Evolutionary conservation across 2,113 vertebrate genomes (phyloP), one percentile per base, ranked within the genome.

Genomic region (Zootoca vivipara): DNA sequence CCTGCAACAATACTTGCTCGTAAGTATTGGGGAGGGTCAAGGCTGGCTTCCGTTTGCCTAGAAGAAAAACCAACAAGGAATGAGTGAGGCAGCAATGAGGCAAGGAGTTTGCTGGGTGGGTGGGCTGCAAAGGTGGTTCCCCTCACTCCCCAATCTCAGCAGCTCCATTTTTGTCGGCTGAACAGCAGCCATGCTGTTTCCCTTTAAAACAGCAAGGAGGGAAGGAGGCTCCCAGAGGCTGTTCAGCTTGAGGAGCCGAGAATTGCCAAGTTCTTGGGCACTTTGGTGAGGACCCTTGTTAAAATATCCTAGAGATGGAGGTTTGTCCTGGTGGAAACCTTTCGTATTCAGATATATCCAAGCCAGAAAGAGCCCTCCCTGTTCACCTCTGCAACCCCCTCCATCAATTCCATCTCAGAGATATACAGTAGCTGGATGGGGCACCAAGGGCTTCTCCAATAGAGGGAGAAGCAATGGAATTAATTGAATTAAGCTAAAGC

Each of bases 41-140:
- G 28, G 82, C 93, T 1, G 96, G 94, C 94, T 88, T 97, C 73
- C 92, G 94, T 92, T 93, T 94, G 92, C 97, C 98, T 98, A 94
- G 24, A 93, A 64, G 89, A 88, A 82, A 74, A 90, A 56, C 70
- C 77, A 5, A 15, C 2, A 1, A 85, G n/a, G 9, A 83, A 56
- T 69, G 30, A 73, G 33, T 62, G 30, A 74, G 9, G 1, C 35
- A 26, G 10, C 67, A 73, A 16, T 9, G 42, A 82, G 35, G 28
- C 35, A 7, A 18, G 2, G 20, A 9, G 26, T n/a, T 2, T 72
- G 7, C 16, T 20, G 46, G 33, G 5, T n/a, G n/a, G 67, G 52
- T 1, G 4, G 22, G 52, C n/a, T 86, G n/a, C 82, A 70, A 35
- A 35, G 15, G 13, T 16, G 28, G 2, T 12, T 8, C 28, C 10